Percentiles rank a stretch among this genome's conserved stretches.
Conservation (phyloP, 2,113 vertebrate species). For the Chunga burmeisteri region DNA sequence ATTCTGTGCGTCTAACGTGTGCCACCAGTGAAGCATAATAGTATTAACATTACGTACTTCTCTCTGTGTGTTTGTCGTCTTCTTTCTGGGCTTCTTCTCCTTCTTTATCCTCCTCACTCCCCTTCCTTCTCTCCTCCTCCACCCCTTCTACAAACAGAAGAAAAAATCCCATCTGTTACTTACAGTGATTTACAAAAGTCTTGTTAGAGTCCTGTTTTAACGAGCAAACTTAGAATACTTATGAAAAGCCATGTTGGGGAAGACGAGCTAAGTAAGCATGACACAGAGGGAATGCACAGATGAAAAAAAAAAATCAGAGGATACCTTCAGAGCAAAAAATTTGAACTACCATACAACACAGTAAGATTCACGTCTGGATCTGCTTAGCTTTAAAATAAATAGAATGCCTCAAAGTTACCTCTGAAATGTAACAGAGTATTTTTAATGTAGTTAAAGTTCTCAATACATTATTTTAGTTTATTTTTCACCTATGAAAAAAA, state of each 20-base stretch:
- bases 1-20: not conserved
- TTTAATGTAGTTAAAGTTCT: not conserved
- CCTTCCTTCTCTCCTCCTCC: conserved; percentile 29
- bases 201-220: not conserved
- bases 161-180: not conserved
- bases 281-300: not conserved
- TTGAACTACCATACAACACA: not conserved
- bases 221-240: not conserved
- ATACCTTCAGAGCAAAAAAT: not conserved
- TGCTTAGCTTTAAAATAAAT: not conserved
- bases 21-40: not conserved
- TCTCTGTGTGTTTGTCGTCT: conserved; percentile 65
- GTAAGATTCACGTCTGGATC: not conserved
- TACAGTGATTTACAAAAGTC: not conserved
- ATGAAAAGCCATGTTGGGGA: not conserved
- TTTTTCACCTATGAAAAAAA: not conserved
- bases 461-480: not conserved
- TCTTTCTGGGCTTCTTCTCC: conserved; percentile 52
- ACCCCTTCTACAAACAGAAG: conserved; percentile 44
- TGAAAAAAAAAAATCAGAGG: not conserved
- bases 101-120: conserved; percentile 35
- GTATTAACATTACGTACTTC: conserved; percentile 60
- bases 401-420: not conserved
- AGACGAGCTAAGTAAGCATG: not conserved
- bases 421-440: not conserved